phyloP scores from a whole-genome alignment of 2,797 vertebrate species.

The Enteromius viviparus region DNA sequence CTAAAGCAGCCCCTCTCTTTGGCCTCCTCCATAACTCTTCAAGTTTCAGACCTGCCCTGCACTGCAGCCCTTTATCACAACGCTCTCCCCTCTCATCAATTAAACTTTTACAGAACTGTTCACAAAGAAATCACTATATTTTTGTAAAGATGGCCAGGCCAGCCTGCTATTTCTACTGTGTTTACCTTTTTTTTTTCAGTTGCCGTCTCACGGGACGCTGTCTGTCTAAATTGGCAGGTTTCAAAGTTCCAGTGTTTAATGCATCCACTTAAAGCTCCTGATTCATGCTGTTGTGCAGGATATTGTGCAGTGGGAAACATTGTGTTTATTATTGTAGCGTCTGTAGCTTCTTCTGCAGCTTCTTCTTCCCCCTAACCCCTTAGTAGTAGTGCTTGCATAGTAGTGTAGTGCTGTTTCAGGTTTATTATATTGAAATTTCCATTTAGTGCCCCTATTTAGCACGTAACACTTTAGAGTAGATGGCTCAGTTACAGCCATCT shows the following conservation, averaged over 20 bases:
- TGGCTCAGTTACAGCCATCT: constrained; percentile 65
- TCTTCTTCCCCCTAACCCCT: not conserved
- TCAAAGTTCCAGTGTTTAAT: constrained; percentile 61
- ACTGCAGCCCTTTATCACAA: constrained; percentile 48
- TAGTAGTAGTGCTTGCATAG: constrained; percentile 20
- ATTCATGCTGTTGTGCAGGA: constrained; percentile 72
- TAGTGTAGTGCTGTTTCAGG: constrained; percentile 24
- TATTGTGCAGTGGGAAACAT: constrained; percentile 60
- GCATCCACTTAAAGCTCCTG: constrained; percentile 65
- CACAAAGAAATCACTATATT: constrained; percentile 80
- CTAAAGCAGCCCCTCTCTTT: constrained; percentile 8
- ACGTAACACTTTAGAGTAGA: constrained; percentile 78
- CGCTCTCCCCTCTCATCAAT: constrained; percentile 63
- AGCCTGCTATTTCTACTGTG: constrained; percentile 82
- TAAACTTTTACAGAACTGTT: constrained; percentile 71
- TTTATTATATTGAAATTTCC: constrained; percentile 25
- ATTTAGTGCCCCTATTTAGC: constrained; percentile 60
- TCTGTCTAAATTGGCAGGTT: constrained; percentile 65
- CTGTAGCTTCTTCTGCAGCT: constrained; percentile 50
- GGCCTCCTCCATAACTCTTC: constrained; percentile 36
- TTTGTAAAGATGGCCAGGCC: constrained; percentile 75
- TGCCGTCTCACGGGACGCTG: constrained; percentile 66
- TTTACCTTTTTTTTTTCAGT: constrained; percentile 75
- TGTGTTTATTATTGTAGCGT: constrained; percentile 51
- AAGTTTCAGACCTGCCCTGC: constrained; percentile 58